Percentiles rank a stretch among this genome's conserved stretches.
Evolutionary conservation across 2,113 vertebrate genomes (phyloP).

Genomic region (Crocuta crocuta): DNA sequence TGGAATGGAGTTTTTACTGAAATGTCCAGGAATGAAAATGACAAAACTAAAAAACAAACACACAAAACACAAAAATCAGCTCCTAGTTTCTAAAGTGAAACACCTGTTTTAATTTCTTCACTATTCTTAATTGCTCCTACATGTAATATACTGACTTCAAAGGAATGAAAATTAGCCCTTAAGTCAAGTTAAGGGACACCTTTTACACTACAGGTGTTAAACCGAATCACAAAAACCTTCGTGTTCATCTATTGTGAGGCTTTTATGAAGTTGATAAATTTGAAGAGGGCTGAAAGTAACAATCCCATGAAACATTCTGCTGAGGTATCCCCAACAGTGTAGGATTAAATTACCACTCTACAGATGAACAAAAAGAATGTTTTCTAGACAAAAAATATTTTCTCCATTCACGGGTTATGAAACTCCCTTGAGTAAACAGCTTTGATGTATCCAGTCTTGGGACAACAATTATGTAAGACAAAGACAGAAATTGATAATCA

Average conservation of each 20-base stretch:
- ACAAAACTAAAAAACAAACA: not conserved
- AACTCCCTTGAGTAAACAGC: not conserved
- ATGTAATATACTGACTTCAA: conserved; percentile 51
- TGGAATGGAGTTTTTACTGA: not conserved
- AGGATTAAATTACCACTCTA: not conserved
- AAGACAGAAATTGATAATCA: not conserved
- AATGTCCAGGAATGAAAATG: not conserved
- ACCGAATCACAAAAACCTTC: not conserved
- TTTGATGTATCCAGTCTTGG: not conserved
- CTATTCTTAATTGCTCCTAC: conserved; percentile 39
- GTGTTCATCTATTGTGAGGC: not conserved
- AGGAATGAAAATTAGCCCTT: not conserved
- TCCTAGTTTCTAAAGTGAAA: not conserved
- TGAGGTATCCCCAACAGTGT: not conserved
- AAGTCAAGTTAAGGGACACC: conserved; percentile 9
- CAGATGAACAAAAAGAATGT: not conserved
- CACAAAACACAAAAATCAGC: not conserved
- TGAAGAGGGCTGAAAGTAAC: not conserved
- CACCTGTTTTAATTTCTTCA: conserved; percentile 65
- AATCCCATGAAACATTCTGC: not conserved
- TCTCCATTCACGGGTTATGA: not conserved
- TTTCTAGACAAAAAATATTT: conserved; percentile 13
- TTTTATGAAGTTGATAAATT: conserved; percentile 19
- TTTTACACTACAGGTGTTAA: conserved; percentile 37
- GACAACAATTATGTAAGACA: not conserved